Conservation (phyloP, 2,113 vertebrate genomes). For the Seriola quinqueradiata region DNA sequence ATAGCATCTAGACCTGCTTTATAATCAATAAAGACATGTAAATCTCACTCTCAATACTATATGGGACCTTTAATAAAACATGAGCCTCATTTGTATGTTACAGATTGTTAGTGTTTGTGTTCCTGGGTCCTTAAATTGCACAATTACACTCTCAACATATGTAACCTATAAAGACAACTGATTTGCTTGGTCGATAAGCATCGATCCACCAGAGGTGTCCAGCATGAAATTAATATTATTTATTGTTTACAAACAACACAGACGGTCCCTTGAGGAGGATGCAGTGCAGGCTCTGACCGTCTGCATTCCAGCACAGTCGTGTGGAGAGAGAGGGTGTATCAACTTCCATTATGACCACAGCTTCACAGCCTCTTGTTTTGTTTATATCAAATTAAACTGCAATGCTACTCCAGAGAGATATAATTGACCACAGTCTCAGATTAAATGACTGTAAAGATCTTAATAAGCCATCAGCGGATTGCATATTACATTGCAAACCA, state of each 20-base stretch:
- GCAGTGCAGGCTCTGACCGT: constrained; percentile 46
- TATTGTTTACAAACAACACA: constrained; percentile 80
- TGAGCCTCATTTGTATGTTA: constrained; percentile 61
- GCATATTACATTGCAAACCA: constrained; percentile 80
- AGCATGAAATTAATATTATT: constrained; percentile 84
- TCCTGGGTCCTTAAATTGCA: constrained; percentile 41
- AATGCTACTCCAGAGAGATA: constrained; percentile 79
- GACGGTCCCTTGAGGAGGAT: constrained; percentile 67
- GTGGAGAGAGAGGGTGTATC: constrained; percentile 73
- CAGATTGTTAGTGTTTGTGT: constrained; percentile 38
- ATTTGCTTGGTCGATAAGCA: constrained; percentile 73
- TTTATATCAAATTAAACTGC: constrained; percentile 86
- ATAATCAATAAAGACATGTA: no score
- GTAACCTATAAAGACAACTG: constrained; percentile 67
- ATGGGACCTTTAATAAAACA: constrained; percentile 34
- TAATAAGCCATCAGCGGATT: constrained; percentile 85
- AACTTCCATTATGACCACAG: constrained; percentile 82
- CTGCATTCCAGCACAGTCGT: constrained; percentile 67
- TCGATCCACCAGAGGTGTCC: constrained; percentile 77
- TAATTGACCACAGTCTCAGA: constrained; percentile 84
- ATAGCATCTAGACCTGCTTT: neutral
- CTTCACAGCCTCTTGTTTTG: constrained; percentile 82
- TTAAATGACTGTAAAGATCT: constrained; percentile 85
- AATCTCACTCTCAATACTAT: no score
- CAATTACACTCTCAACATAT: constrained; percentile 65